Evolutionary conservation across 2,113 vertebrate species (phyloP).

Genomic region (Crocuta crocuta): DNA sequence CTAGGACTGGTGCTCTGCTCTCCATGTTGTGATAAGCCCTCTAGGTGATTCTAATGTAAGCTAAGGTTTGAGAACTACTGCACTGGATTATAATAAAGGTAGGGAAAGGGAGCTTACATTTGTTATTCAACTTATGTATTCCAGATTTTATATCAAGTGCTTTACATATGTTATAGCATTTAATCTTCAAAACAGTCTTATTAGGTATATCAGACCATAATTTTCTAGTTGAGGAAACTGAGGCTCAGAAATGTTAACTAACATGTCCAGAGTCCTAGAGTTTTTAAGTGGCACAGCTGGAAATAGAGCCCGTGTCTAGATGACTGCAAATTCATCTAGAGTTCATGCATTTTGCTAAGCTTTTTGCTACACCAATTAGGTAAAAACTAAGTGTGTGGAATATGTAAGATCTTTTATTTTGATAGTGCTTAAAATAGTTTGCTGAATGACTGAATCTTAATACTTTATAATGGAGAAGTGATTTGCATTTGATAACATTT

Average conservation of each 20-base stretch:
- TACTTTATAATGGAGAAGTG: background rate
- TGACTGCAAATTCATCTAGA: background rate
- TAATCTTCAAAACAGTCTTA: background rate
- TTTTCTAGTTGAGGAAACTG: background rate
- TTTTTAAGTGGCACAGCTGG: background rate
- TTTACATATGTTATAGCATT: background rate
- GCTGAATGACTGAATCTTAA: background rate
- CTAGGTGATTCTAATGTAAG: background rate
- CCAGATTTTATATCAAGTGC: background rate
- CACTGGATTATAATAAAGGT: background rate
- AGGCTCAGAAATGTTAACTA: background rate
- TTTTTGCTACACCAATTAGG: background rate
- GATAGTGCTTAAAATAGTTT: background rate
- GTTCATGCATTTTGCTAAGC: background rate
- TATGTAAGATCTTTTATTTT: background rate
- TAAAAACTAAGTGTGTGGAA: background rate
- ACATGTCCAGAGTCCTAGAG: background rate
- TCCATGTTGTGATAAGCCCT: background rate
- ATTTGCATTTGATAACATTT: background rate
- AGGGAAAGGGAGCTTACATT: background rate
- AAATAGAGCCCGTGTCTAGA: background rate
- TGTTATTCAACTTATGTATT: background rate
- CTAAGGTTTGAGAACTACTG: background rate
- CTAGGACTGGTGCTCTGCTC: too few species aligned
- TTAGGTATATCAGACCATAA: background rate